These are phyloP conservation scores for Atta texana DNA, from an alignment of 1,140 invertebrate genomes.

Conservation along the genomic window DNA sequence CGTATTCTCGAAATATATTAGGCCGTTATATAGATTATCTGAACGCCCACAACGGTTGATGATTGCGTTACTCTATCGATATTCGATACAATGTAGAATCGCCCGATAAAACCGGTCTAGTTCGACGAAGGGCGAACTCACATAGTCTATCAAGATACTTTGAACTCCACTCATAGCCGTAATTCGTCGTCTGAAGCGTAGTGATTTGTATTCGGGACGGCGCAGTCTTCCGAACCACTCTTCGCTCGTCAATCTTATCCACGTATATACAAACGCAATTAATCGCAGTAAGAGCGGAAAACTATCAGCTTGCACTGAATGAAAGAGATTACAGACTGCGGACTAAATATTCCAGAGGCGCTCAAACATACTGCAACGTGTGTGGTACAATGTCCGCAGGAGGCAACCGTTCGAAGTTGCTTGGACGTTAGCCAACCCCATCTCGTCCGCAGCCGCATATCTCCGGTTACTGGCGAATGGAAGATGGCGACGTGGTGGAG, in stretches of 20 bases:
- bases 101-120: constrained; percentile 31
- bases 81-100: constrained; percentile 71
- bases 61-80: constrained; percentile 69
- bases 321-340: constrained; percentile 53
- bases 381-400: constrained; percentile 67
- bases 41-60: constrained; percentile 61
- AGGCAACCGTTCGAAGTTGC: constrained; percentile 83
- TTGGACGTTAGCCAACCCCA: constrained; percentile 82
- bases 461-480: constrained; percentile 46
- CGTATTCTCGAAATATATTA: constrained; percentile 55
- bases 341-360: constrained; percentile 75
- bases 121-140: constrained; percentile 44
- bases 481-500: constrained; percentile 42
- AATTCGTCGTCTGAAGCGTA: constrained; percentile 68
- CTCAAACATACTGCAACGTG: constrained; percentile 76
- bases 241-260: constrained; percentile 55
- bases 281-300: constrained; percentile 66
- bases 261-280: constrained; percentile 76
- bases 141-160: constrained; percentile 31
- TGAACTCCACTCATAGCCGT: constrained; percentile 41
- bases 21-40: constrained; percentile 53
- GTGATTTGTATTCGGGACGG: constrained; percentile 61
- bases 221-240: background rate
- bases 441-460: constrained; percentile 77
- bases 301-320: constrained; percentile 36